These are phyloP conservation scores for Pseudomyrmex gracilis DNA, from an alignment of 1,140 invertebrate species.

Conservation along the genomic window DNA sequence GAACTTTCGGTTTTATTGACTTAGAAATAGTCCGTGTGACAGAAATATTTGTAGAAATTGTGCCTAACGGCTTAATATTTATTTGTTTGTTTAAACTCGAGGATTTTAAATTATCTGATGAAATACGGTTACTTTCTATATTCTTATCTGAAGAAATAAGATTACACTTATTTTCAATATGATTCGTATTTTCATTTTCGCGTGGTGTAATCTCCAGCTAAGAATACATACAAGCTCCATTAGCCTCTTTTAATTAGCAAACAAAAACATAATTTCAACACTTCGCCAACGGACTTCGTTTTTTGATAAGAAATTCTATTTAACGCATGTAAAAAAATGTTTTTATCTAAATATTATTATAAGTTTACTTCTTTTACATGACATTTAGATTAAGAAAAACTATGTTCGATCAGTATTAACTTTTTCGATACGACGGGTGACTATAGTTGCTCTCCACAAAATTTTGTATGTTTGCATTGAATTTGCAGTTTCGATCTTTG, in stretches of 20 bases:
- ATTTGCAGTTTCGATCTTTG: no score
- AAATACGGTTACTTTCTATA: slow-evolving; percentile 55
- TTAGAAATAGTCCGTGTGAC: slow-evolving; percentile 52
- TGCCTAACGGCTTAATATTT: slow-evolving; percentile 66
- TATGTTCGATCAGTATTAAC: no score
- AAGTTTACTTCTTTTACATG: no score
- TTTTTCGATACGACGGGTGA: no score
- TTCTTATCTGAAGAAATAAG: slow-evolving; percentile 62
- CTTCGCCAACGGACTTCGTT: background rate
- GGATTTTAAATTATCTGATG: slow-evolving; percentile 57
- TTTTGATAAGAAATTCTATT: no score
- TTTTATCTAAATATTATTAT: no score
- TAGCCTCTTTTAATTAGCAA: slow-evolving; percentile 13
- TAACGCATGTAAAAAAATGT: no score
- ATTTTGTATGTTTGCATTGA: no score
- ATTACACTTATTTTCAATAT: slow-evolving; percentile 63
- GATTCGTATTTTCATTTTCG: slow-evolving; percentile 56
- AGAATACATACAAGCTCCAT: slow-evolving; percentile 40
- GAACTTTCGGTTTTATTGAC: slow-evolving; percentile 59
- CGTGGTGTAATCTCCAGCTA: slow-evolving; percentile 69
- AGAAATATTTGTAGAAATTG: slow-evolving; percentile 68
- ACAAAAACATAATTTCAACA: background rate
- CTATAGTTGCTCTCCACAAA: no score
- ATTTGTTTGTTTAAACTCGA: slow-evolving; percentile 59
- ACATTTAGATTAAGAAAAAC: no score